Evolutionary conservation across 2,113 vertebrate genomes (phyloP), one percentile per base, ranked within the genome.

Genomic region (Notothenia rossii): DNA sequence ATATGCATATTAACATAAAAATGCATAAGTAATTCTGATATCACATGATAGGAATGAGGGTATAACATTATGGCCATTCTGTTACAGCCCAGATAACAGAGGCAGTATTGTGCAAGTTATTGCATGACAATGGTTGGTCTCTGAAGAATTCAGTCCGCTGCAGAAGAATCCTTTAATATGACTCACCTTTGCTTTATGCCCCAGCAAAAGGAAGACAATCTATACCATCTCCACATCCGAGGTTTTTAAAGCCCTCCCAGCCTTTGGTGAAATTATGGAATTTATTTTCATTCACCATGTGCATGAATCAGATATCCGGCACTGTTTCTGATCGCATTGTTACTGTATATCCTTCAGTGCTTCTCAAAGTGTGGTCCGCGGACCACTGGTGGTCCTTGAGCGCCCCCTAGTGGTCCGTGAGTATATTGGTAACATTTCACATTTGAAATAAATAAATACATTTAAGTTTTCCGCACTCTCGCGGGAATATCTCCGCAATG

Each of bases 261-360:
- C 43, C 22, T 49, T 51, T 51, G 55, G 61, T 49, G 55, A 82
- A 60, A 79, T 58, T 54, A 84, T 49, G 45, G 74, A 15, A 66
- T 65, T 25, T 14, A 15, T 81, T 67, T 76, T 2, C 61, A 82
- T 84, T 67, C 55, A 1, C 25, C 0, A 45, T n/a, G 17, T 69
- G 54, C 67, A 74, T 72, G 11, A 56, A 62, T 72, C 72, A 73
- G 75, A 86, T 75, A 70, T 81, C 73, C 53, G 33, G 46, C 50
- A 20, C 51, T 50, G 68, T 76, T 58, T 60, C 29, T 59, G 60
- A 86, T 67, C 17, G 25, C 69, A 53, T 13, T 81, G 22, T 63
- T 80, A 59, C 73, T 86, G 36, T 40, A 40, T 7, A 40, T 71
- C 29, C 65, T 62, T 59, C 14, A 25, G 25, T 25, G 25, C 25